These are phyloP conservation scores for Amphimallon solstitiale DNA, from an alignment of 2,888 invertebrate species.

Conservation along the genomic window DNA sequence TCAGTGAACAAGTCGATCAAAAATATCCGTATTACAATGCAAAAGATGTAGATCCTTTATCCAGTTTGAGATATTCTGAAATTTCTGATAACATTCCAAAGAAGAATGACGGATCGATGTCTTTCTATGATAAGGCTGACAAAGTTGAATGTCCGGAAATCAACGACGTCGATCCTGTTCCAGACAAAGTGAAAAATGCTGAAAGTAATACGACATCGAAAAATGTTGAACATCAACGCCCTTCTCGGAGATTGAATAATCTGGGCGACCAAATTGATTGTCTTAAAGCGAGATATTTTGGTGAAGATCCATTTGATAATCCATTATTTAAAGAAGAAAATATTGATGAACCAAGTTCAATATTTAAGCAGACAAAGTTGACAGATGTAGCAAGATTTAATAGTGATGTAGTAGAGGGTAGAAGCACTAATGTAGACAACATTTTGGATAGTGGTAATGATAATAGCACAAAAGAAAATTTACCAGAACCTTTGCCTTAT, in stretches of 20 bases:
- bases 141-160: slow-evolving; percentile 68
- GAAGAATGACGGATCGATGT: slow-evolving; percentile 73
- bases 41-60: slow-evolving; percentile 64
- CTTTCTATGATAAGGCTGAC: slow-evolving; percentile 75
- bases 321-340: slow-evolving; percentile 74
- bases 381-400: slow-evolving; percentile 9
- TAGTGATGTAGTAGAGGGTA: slow-evolving; percentile 1
- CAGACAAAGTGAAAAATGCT: slow-evolving; percentile 61
- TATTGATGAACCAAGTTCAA: slow-evolving; percentile 65
- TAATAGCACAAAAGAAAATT: slow-evolving; percentile 32
- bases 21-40: slow-evolving; percentile 76
- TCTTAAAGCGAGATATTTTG: slow-evolving; percentile 79
- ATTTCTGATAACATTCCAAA: slow-evolving; percentile 71
- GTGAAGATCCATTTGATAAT: slow-evolving; percentile 78
- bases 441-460: neutral
- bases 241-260: slow-evolving; percentile 68
- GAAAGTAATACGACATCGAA: slow-evolving; percentile 51
- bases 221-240: slow-evolving; percentile 50
- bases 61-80: slow-evolving; percentile 75
- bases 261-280: slow-evolving; percentile 81
- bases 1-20: slow-evolving; percentile 1
- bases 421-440: neutral
- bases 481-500: slow-evolving; percentile 38
- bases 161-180: slow-evolving; percentile 67
- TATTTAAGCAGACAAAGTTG: slow-evolving; percentile 47